Base-by-base conservation (phyloP, 2,797 vertebrate species). In the Schizopygopsis pylzovi region DNA sequence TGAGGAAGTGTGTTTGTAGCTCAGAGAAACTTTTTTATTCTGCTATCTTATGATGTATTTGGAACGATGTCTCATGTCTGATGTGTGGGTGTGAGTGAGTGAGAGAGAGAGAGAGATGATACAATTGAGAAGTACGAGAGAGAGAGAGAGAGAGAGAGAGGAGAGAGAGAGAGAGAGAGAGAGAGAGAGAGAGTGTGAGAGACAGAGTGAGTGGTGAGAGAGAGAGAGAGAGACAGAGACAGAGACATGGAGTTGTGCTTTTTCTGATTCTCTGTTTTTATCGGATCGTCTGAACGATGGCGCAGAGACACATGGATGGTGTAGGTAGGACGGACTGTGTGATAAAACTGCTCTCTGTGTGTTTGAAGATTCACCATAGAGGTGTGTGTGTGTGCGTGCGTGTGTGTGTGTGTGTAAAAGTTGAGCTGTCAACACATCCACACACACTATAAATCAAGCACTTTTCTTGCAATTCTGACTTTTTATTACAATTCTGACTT, bases 291-390 rank as follows among this genome's bases (percentile, higher is more conserved):
- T 79, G 25, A 80, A 54, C 9, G 37, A 83, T 87, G 88, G 81
- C 81, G 25, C 86, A 82, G 83, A 80, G 41, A 52, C 59, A 45
- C 86, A 84, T 76, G 79, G 85, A 87, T 81, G 86, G 73, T 78
- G 78, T 89, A 88, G 90, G 90, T 91, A 90, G 84, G 78, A 67
- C 2, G 59, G 73, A 83, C 37, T 83, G 79, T 72, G 47, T 54
- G 65, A 86, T 75, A 73, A 41, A 49, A 52, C 20, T n/a, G 22
- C 10, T 87, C 83, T 85, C 77, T 83, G 81, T 72, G 67, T 78
- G 75, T 78, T 20, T 78, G 75, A 2, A 70, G 67, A 1, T 41
- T 11, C 20, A 12, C 59, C 83, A 54, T 52, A 52, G 33, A 68
- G 45, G 28, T 33, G 28, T 33, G 28, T 33, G 28, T 33, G 28